phyloP scores from a whole-genome alignment of 2,888 invertebrate genomes.

The Papilio demoleus region DNA sequence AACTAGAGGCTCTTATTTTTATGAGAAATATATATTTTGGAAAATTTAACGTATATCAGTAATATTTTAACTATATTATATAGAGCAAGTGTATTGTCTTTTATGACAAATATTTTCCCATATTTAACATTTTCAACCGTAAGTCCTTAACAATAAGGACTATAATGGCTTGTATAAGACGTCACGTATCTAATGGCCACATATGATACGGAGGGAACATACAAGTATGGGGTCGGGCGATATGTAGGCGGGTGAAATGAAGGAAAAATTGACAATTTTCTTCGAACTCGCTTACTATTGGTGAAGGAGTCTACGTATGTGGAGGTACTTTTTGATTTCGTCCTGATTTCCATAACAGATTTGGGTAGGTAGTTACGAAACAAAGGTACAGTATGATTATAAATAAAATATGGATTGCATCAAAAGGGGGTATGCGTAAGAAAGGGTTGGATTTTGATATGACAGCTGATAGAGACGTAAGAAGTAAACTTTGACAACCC shows the following conservation, averaged over 20 bases:
- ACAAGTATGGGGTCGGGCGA: conserved; percentile 52
- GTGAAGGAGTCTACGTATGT: conserved; percentile 51
- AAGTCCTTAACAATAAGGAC: neutral
- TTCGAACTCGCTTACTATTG: conserved; percentile 60
- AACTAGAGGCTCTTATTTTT: too few relatives aligned
- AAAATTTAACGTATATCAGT: too few relatives aligned
- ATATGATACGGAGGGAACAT: conserved; percentile 49
- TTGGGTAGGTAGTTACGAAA: neutral
- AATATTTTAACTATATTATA: too few relatives aligned
- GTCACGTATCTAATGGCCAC: conserved; percentile 32
- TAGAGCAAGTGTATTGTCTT: neutral
- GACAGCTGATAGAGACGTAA: too few relatives aligned
- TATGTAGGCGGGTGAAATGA: conserved; percentile 57
- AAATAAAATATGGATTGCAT: too few relatives aligned
- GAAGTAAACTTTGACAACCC: too few relatives aligned
- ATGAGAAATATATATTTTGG: too few relatives aligned
- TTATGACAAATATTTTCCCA: neutral
- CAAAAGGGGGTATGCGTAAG: too few relatives aligned
- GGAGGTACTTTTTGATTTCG: neutral
- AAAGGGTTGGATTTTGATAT: too few relatives aligned
- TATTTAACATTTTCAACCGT: neutral
- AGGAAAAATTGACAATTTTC: conserved; percentile 64
- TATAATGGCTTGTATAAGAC: conserved; percentile 39
- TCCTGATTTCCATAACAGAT: neutral
- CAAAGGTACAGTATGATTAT: too few relatives aligned